Base-by-base conservation (phyloP, 2,113 vertebrate species). In the Xiphophorus maculatus region DNA sequence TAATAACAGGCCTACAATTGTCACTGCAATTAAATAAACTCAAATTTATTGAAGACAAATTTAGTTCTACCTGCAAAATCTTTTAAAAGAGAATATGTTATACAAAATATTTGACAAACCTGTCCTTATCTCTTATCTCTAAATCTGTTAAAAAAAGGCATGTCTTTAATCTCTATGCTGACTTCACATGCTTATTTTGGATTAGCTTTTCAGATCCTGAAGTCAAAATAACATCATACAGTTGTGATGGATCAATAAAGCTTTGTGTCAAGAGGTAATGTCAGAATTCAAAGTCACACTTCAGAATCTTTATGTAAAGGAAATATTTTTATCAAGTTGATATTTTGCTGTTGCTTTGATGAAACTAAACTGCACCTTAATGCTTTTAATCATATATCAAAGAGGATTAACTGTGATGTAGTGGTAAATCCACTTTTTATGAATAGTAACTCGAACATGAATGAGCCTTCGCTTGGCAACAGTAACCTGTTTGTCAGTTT, bases 301-400 rank as follows among this genome's bases (percentile, higher is more conserved):
- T 25, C 51, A n/a, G 51, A 58, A n/a, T 58, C 17, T 25, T n/a
- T 58, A 22, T 25, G 25, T 58, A n/a, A 58, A 58, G 22, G 7
- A 2, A 54, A 9, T 51, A 2, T 58, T 35, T 58, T 6, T 58
- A 58, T 58, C 17, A n/a, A 58, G 17, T n/a, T n/a, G 8, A 58
- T n/a, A 54, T 58, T 25, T n/a, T 58, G 22, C 22, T 58, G 22
- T 79, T 60, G 2, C 0, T 81, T 82, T 66, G 61, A 73, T 65
- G 14, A 37, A 63, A 35, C 58, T 63, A 60, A 80, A 80, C 35
- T 71, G 82, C 84, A 90, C 86, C 82, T 89, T 87, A 87, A 77
- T 67, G 63, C 76, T 87, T 42, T 69, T n/a, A 75, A 69, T 42
- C 27, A 81, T 65, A 71, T 44, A 44, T 44, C 44, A n/a, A 84